phyloP scores from a whole-genome alignment of 2,113 vertebrate genomes.

The Zosterops borbonicus region DNA sequence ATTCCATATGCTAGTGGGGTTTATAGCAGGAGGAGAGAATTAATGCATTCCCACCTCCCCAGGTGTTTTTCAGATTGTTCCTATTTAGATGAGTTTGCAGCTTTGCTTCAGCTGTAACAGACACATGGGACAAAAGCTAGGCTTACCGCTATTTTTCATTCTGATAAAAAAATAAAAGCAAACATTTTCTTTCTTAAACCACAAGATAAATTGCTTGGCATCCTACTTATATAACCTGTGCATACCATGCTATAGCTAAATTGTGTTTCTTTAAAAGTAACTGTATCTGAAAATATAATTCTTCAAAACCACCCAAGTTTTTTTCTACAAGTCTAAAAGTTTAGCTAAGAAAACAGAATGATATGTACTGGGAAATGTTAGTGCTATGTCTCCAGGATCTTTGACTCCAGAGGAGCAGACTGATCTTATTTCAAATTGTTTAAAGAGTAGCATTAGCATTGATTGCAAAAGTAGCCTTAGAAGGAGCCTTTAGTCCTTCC shows the following conservation, averaged over 20 bases:
- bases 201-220: background rate
- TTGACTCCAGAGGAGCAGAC: conserved; percentile 29
- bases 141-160: background rate
- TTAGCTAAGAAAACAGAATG: conserved; percentile 43
- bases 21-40: background rate
- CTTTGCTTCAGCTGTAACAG: background rate
- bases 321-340: conserved; percentile 33
- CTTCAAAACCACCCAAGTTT: background rate
- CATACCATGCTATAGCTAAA: background rate
- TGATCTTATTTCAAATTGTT: conserved; percentile 53
- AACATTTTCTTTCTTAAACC: background rate
- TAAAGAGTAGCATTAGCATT: conserved; percentile 57
- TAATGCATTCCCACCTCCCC: background rate
- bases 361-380: conserved; percentile 24
- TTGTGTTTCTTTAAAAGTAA: background rate
- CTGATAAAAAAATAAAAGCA: background rate
- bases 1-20: background rate
- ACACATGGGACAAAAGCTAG: background rate
- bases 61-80: background rate
- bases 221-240: background rate
- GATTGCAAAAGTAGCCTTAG: conserved; percentile 28
- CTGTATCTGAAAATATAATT: background rate
- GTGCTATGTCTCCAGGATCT: conserved; percentile 51
- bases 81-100: background rate
- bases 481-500: conserved; percentile 2